Conservation (phyloP, 1,140 invertebrate genomes). For the Magallana ariakensis region DNA sequence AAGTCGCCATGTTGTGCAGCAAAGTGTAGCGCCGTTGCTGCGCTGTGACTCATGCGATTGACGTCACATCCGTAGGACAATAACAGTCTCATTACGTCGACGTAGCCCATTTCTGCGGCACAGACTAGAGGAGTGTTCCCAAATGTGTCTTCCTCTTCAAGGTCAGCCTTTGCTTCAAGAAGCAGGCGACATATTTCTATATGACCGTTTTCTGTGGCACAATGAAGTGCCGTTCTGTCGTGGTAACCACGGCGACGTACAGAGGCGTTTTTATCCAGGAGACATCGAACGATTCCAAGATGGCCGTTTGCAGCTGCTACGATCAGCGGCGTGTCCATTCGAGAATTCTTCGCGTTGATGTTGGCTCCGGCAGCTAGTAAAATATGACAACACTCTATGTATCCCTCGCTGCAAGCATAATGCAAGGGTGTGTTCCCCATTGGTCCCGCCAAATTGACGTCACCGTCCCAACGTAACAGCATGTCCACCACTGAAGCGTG, state of each 20-base stretch:
- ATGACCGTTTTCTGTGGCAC: constrained; percentile 74
- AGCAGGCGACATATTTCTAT: constrained; percentile 80
- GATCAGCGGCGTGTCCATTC: constrained; percentile 90
- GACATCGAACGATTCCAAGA: constrained; percentile 89
- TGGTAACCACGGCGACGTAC: constrained; percentile 82
- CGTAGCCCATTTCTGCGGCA: constrained; percentile 91
- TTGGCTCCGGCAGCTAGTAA: constrained; percentile 79
- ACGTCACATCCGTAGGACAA: constrained; percentile 85
- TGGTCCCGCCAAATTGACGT: constrained; percentile 68
- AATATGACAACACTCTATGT: constrained; percentile 81
- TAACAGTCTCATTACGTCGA: constrained; percentile 89
- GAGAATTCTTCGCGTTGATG: constrained; percentile 69
- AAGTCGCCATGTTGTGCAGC: constrained; percentile 76
- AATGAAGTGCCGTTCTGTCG: constrained; percentile 74
- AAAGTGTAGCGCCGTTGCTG: constrained; percentile 77
- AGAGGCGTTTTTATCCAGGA: constrained; percentile 92
- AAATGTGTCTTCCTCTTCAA: constrained; percentile 76
- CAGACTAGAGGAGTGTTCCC: constrained; percentile 92
- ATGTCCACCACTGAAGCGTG: constrained; percentile 90
- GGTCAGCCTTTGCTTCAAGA: constrained; percentile 77
- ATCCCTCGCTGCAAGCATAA: constrained; percentile 76
- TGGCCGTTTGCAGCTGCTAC: constrained; percentile 91
- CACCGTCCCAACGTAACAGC: constrained; percentile 86
- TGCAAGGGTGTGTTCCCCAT: constrained; percentile 76
- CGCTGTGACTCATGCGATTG: constrained; percentile 77